phyloP scores from a whole-genome alignment of 2,797 vertebrate genomes.

The Acanthurus tractus region DNA sequence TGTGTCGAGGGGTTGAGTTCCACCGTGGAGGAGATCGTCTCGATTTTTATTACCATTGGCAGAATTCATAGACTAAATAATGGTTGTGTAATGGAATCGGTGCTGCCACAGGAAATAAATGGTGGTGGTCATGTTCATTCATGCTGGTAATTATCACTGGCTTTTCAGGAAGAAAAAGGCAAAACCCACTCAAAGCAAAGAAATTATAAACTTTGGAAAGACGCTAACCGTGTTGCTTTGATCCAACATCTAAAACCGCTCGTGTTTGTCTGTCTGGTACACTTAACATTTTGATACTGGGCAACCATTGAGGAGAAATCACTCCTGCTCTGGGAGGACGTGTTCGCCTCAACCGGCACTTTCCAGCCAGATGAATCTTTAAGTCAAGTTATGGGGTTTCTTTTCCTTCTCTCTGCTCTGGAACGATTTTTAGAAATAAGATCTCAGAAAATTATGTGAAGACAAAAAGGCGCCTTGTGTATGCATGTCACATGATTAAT shows the following conservation, averaged over 20 bases:
- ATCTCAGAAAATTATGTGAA: conserved; percentile 33
- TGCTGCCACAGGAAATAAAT: conserved; percentile 70
- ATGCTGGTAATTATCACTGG: conserved; percentile 73
- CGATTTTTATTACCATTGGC: conserved; percentile 77
- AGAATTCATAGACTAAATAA: conserved; percentile 76
- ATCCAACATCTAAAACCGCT: conserved; percentile 57
- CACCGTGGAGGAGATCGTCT: conserved; percentile 70
- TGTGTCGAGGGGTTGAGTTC: conserved; percentile 58
- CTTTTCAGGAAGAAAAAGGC: conserved; percentile 36
- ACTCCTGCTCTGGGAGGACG: conserved; percentile 27
- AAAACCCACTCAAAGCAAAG: conserved; percentile 69
- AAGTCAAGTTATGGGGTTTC: conserved; percentile 25
- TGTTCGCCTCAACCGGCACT: conserved; percentile 33
- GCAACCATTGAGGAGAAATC: conserved; percentile 53
- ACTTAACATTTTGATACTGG: conserved; percentile 56
- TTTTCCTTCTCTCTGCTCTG: conserved; percentile 29
- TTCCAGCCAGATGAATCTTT: conserved; percentile 53
- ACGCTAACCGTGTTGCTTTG: conserved; percentile 30
- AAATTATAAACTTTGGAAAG: conserved; percentile 77
- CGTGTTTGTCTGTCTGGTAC: conserved; percentile 46
- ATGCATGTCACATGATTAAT: conserved; percentile 36
- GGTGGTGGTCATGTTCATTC: conserved; percentile 76
- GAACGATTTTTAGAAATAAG: conserved; percentile 41
- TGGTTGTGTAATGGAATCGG: conserved; percentile 77
- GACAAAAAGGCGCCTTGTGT: conserved; percentile 35